phyloP scores from a whole-genome alignment of 2,797 vertebrate species.

The Odontamblyopus lacepedii region DNA sequence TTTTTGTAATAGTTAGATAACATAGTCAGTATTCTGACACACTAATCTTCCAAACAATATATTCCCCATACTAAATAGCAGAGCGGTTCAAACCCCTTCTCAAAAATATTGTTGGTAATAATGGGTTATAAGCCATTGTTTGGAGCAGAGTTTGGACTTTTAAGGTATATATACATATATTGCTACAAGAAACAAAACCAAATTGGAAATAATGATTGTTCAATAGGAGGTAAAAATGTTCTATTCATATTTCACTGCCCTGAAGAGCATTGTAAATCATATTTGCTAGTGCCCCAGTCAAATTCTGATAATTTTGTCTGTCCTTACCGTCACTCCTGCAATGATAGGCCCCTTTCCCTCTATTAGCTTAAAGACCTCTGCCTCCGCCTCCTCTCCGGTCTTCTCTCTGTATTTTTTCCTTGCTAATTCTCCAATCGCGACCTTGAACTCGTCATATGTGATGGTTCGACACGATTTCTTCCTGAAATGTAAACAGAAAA shows the following conservation, averaged over 20 bases:
- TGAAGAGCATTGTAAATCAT: too few species aligned
- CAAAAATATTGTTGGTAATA: background rate
- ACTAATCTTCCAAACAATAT: background rate
- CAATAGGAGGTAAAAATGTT: too few species aligned
- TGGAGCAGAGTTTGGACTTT: background rate
- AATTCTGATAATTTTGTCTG: background rate
- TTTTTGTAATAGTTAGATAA: too few species aligned
- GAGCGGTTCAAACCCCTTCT: too few species aligned
- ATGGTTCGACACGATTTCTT: slow-evolving; percentile 91
- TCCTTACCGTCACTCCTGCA: slow-evolving; percentile 81
- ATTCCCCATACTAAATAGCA: too few species aligned
- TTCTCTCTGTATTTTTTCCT: slow-evolving; percentile 92
- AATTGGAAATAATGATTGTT: too few species aligned
- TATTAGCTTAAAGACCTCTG: slow-evolving; percentile 87
- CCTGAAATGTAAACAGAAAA: slow-evolving; percentile 67
- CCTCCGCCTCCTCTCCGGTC: slow-evolving; percentile 85
- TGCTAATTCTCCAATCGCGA: slow-evolving; percentile 88
- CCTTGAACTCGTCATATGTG: slow-evolving; percentile 92
- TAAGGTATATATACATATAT: background rate
- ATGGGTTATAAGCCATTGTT: background rate
- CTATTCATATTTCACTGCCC: too few species aligned
- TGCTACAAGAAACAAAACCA: background rate
- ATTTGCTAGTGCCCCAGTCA: background rate
- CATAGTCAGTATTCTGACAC: background rate
- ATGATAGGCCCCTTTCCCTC: slow-evolving; percentile 91